phyloP scores from a whole-genome alignment of 2,888 invertebrate species.

The Prosapia bicincta region DNA sequence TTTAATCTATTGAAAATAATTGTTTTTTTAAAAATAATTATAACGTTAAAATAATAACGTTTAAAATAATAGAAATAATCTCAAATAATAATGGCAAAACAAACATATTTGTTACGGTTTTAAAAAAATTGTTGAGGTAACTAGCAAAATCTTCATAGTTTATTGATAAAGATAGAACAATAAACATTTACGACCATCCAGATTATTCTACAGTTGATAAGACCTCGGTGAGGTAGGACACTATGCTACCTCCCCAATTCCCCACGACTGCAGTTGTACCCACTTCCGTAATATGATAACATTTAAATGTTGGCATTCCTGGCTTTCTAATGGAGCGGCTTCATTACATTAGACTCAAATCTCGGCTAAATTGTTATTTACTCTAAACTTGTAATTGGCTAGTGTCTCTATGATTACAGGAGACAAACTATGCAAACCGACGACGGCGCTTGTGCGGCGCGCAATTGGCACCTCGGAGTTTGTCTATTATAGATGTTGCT shows the following conservation, averaged over 20 bases:
- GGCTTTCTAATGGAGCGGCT: constrained; percentile 2
- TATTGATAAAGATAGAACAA: too few relatives aligned
- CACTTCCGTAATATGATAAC: background rate
- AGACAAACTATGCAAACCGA: background rate
- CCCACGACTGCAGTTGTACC: background rate
- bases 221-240: background rate
- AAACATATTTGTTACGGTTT: too few relatives aligned
- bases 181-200: too few relatives aligned
- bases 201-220: too few relatives aligned
- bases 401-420: background rate
- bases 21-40: too few relatives aligned
- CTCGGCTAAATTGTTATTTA: background rate
- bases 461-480: background rate
- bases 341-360: background rate
- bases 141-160: too few relatives aligned
- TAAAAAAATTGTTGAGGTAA: too few relatives aligned
- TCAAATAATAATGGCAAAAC: too few relatives aligned
- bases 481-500: background rate
- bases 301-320: background rate
- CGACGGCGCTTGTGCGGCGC: background rate
- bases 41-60: too few relatives aligned
- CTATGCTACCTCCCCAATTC: background rate
- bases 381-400: constrained; percentile 2
- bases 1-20: too few relatives aligned
- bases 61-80: too few relatives aligned